Base-by-base conservation (phyloP, 2,888 invertebrate genomes). In the Junonia oenone region DNA sequence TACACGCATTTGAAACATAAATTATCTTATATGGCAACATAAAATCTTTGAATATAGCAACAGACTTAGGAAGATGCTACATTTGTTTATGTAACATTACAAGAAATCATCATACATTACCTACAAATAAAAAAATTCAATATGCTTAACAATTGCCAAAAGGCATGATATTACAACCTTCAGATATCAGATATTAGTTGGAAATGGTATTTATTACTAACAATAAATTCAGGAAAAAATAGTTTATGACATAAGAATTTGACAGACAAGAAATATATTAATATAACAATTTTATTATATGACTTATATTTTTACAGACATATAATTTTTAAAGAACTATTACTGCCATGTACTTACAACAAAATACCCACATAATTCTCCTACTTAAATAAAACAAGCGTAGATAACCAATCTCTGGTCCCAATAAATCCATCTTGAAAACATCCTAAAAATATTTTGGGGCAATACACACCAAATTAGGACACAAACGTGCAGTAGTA, bases 21-120 rank as follows among this genome's bases (percentile, higher is more conserved):
- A 35, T 6, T 37, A 45, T 33, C 14, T 33, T 22, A 51, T 52
- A 46, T 52, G 45, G 45, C 52, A 52, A 52, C 52, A 52, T 37
- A 52, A 52, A n/a, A 29, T 45, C 11, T 11, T 26, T 26, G 13
- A 51, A 15, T 35, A 45, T 19, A 52, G 45, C 45, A 52, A 46
- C 37, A 45, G 14, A 46, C 37, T 46, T 29, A 43, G 43, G 17
- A 17, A 11, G 5, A 26, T 1, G 13, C 13, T 43, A 26, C 13
- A 14, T 13, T 17, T 38, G 11, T 38, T 17, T 38, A 15, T 15
- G n/a, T n/a, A n/a, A n/a, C 9, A 38, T 11, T 9, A 11, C 11
- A 38, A 38, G 13, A 13, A 14, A 38, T 17, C 19, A 38, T 3
- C 15, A 19, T 38, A 0, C 3, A 17, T 38, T 38, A 38, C 17